Evolutionary conservation across 2,888 invertebrate species (phyloP).

Genomic region (Sarcophaga subvicina): DNA sequence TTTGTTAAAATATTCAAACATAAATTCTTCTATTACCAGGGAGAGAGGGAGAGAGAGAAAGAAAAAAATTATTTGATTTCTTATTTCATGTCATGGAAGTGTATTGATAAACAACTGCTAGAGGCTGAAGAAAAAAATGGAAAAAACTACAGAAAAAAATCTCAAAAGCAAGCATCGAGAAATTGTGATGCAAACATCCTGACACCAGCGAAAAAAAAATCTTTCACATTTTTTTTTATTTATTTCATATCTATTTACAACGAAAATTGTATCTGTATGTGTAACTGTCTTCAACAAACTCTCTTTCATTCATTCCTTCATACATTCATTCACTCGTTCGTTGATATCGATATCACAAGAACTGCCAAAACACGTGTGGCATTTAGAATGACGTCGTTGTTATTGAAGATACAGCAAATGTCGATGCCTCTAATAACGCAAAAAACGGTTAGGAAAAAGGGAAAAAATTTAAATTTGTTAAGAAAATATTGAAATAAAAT

Average conservation of each 20-base stretch:
- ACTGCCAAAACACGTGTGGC: slow-evolving; percentile 60
- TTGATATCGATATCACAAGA: slow-evolving; percentile 40
- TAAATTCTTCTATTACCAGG: too few relatives aligned
- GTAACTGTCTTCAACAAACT: slow-evolving; percentile 35
- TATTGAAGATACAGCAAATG: slow-evolving; percentile 19
- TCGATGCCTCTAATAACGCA: slow-evolving; percentile 22
- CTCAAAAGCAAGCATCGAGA: slow-evolving; percentile 26
- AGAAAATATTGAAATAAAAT: slow-evolving; percentile 22
- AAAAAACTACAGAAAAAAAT: slow-evolving; percentile 5
- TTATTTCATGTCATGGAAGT: not conserved
- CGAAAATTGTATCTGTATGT: slow-evolving; percentile 38
- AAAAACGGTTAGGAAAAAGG: not conserved
- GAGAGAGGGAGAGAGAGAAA: not conserved
- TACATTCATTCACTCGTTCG: too few relatives aligned
- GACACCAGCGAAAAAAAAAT: slow-evolving; percentile 25
- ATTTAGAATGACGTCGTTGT: slow-evolving; percentile 40
- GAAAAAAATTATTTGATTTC: not conserved
- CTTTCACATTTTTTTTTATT: not conserved
- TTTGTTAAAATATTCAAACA: too few relatives aligned
- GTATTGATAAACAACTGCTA: slow-evolving; percentile 32
- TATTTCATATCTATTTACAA: slow-evolving; percentile 15
- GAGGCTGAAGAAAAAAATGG: not conserved
- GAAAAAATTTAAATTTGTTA: slow-evolving; percentile 55
- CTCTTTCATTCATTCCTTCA: not conserved
- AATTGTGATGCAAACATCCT: slow-evolving; percentile 56